Conservation (phyloP, 2,888 invertebrate species). For the Reticulitermes lucifugus region DNA sequence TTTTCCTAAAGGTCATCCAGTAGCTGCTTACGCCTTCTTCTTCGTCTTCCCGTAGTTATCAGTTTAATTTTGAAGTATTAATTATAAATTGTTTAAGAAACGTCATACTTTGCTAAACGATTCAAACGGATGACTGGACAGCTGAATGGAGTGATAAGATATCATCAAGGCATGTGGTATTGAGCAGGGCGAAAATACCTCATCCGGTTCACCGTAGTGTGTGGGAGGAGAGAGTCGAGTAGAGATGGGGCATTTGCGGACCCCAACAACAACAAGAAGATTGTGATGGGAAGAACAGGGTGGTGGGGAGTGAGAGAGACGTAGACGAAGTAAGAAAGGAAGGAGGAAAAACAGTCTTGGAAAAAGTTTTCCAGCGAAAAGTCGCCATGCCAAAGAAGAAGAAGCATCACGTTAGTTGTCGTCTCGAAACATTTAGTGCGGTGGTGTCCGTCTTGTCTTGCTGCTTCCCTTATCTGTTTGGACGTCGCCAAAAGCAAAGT, state of each 20-base stretch:
- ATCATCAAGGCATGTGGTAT: not conserved
- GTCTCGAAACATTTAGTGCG: constrained; percentile 1
- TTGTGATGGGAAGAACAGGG: not conserved
- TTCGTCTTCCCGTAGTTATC: no score
- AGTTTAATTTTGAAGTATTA: no score
- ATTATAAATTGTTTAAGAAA: no score
- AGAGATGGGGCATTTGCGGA: not conserved
- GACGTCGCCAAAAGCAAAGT: constrained; percentile 2
- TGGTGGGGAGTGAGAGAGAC: not conserved
- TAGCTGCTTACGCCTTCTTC: no score
- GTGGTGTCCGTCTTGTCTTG: not conserved
- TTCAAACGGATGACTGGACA: no score
- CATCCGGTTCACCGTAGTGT: not conserved
- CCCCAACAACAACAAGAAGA: not conserved
- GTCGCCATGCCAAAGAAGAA: constrained; percentile 20
- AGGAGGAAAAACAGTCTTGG: not conserved
- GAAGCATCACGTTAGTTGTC: not conserved
- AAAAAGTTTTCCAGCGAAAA: constrained; percentile 2
- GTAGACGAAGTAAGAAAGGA: not conserved
- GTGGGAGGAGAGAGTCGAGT: not conserved
- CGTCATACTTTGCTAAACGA: no score
- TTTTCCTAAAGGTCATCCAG: no score
- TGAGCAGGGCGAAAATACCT: not conserved
- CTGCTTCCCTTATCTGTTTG: not conserved
- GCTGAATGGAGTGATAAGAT: no score